Conservation (phyloP, 2,888 invertebrate species). For the Formica aserva region DNA sequence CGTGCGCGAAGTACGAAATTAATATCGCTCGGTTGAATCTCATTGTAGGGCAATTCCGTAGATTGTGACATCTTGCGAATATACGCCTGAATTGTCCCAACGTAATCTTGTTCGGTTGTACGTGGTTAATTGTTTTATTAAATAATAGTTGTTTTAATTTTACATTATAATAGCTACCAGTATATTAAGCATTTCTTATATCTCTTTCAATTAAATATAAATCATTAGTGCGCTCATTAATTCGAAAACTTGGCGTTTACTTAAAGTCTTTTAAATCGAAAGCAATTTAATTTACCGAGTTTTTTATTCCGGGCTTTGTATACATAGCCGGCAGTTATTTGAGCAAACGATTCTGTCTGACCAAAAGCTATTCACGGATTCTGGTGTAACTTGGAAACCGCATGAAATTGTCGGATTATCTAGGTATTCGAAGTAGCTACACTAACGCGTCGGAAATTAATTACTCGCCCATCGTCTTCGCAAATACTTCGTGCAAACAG, state of each 20-base stretch:
- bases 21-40: slow-evolving; percentile 13
- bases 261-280: not conserved
- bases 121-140: not conserved
- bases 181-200: not conserved
- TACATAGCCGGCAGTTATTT: not conserved
- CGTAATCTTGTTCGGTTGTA: not conserved
- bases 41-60: not conserved
- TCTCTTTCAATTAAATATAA: not conserved
- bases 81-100: not conserved
- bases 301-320: not conserved
- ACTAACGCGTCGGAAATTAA: slow-evolving; percentile 63
- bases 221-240: not conserved
- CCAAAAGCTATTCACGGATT: slow-evolving; percentile 8
- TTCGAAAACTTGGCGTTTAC: not conserved
- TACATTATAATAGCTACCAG: not conserved
- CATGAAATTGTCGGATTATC: slow-evolving; percentile 65
- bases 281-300: slow-evolving; percentile 31
- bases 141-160: slow-evolving; percentile 5
- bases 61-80: slow-evolving; percentile 11
- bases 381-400: slow-evolving; percentile 18
- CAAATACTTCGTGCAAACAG: slow-evolving; percentile 62
- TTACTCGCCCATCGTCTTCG: slow-evolving; percentile 56
- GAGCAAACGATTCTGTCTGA: not conserved
- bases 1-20: slow-evolving; percentile 37
- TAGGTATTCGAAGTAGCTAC: slow-evolving; percentile 19